Percentiles rank a stretch among this genome's conserved stretches.
These are phyloP conservation scores for Tenthredo amoena DNA, from an alignment of 2,888 invertebrate species.

Conservation along the genomic window DNA sequence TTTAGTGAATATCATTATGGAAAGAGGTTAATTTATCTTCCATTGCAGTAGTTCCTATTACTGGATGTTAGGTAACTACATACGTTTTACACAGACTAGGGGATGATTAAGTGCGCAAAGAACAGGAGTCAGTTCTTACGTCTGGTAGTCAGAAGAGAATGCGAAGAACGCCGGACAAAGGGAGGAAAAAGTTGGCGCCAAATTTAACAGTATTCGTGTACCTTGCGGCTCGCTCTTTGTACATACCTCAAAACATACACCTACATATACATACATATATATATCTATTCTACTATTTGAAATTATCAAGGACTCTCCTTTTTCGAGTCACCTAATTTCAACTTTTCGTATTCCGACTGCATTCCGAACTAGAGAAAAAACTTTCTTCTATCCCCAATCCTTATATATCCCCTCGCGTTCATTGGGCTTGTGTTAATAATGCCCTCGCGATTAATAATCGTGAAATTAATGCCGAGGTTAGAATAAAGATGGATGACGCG, in stretches of 20 bases:
- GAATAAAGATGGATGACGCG: conserved; percentile 55
- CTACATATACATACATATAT: not conserved
- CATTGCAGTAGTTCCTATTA: not conserved
- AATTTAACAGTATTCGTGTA: conserved; percentile 1
- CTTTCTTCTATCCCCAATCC: not conserved
- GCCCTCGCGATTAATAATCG: conserved; percentile 54
- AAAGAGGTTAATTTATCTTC: conserved; percentile 17
- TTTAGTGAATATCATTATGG: not conserved
- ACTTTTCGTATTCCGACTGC: not conserved
- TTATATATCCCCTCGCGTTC: not conserved
- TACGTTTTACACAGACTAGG: conserved; percentile 16
- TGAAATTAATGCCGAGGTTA: conserved; percentile 53
- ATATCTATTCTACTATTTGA: not conserved
- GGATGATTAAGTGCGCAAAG: conserved; percentile 32
- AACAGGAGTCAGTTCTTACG: conserved; percentile 12
- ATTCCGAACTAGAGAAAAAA: not conserved
- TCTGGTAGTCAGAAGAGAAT: conserved; percentile 31
- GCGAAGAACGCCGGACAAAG: conserved; percentile 13
- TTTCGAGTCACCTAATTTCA: not conserved
- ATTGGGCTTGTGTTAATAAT: conserved; percentile 45
- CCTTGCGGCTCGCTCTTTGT: not conserved
- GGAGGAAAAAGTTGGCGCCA: conserved; percentile 33
- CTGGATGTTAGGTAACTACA: not conserved
- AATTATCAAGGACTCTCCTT: not conserved
- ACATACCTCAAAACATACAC: not conserved